Conservation (phyloP, 2,888 invertebrate genomes). For the Leistus spinibarbis region DNA sequence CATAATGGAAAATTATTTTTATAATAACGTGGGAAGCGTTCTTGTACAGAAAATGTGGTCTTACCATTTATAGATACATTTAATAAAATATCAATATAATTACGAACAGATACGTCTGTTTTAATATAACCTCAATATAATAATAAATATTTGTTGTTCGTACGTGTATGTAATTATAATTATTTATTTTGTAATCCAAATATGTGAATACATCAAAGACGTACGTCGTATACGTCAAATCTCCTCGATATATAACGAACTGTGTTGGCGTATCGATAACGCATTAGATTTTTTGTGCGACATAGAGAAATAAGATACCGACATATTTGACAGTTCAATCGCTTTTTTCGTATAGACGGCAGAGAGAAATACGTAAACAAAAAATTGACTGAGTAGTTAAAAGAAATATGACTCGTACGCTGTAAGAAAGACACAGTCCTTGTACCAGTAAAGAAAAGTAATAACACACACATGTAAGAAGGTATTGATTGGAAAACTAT, state of each 20-base stretch:
- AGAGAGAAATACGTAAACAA: background rate
- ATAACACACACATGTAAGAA: background rate
- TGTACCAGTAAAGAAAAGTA: too few relatives aligned
- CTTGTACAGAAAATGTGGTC: background rate
- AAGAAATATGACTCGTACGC: conserved; percentile 15
- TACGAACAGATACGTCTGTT: background rate
- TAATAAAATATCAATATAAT: background rate
- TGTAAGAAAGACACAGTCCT: background rate
- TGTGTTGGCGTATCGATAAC: conserved; percentile 28
- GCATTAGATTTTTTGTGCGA: conserved; percentile 30
- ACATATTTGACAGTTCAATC: conserved; percentile 37
- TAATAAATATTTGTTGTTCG: too few relatives aligned
- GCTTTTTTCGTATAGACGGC: conserved; percentile 7
- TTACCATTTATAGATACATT: background rate
- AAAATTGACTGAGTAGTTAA: conserved; percentile 29
- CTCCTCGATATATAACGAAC: conserved; percentile 22
- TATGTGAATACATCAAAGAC: conserved; percentile 17
- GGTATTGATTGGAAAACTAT: too few relatives aligned
- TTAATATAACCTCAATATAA: too few relatives aligned
- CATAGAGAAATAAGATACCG: conserved; percentile 35
- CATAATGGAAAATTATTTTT: background rate
- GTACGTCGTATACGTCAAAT: conserved; percentile 6
- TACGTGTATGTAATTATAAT: background rate
- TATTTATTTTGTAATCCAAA: background rate
- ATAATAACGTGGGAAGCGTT: background rate